Conservation (phyloP, 2,113 vertebrate species). For the Cephalopterus ornatus region DNA sequence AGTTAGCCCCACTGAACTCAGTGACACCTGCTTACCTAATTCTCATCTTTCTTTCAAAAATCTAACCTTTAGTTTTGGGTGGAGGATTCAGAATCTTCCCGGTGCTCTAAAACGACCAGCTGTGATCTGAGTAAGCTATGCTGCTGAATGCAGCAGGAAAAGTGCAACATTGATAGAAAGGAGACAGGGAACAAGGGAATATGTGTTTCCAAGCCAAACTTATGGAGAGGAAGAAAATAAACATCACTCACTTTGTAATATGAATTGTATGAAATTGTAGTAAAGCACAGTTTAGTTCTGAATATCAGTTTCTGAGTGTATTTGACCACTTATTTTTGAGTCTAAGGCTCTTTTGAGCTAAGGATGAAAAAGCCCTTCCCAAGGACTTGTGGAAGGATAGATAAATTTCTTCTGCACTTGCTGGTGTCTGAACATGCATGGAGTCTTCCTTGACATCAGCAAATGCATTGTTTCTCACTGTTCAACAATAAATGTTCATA, state of each 20-base stretch:
- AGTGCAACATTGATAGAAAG: not conserved
- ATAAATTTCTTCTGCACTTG: not conserved
- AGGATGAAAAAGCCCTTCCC: not conserved
- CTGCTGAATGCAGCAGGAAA: not conserved
- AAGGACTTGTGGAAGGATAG: not conserved
- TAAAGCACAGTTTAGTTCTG: not conserved
- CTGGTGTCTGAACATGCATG: not conserved
- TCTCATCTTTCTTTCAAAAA: not conserved
- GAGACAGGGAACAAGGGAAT: not conserved
- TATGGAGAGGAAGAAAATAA: not conserved
- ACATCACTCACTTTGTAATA: not conserved
- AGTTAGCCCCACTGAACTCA: not conserved
- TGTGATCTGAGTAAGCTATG: not conserved
- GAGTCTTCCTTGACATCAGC: not conserved
- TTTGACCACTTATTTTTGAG: not conserved
- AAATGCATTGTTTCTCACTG: not conserved
- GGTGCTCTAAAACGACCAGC: not conserved
- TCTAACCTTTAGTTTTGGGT: not conserved
- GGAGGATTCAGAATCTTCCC: not conserved
- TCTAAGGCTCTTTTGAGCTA: not conserved
- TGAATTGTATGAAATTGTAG: not conserved
- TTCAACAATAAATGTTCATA: not conserved
- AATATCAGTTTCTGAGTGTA: not conserved
- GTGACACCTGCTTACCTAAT: not conserved
- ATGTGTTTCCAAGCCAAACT: not conserved